Percentiles rank a stretch among this genome's conserved stretches.
Conservation (phyloP, 1,140 invertebrate genomes). For the Doryteuthis pealeii region DNA sequence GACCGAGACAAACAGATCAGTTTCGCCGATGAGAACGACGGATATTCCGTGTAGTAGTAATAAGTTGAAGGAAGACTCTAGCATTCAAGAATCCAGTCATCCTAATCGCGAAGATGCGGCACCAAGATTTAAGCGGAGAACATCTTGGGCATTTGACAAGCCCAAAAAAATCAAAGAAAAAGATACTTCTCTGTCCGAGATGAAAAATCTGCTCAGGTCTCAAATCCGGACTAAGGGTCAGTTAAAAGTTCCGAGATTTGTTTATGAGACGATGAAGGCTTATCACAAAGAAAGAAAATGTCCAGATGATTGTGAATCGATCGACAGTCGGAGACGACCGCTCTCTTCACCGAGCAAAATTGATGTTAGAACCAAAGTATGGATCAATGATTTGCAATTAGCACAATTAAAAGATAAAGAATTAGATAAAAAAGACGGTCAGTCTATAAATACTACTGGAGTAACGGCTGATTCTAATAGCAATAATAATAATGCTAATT, state of each 20-base stretch:
- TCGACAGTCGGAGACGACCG: conserved; percentile 31
- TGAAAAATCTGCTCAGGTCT: conserved; percentile 54
- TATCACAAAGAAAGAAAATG: conserved; percentile 40
- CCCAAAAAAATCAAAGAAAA: conserved; percentile 44
- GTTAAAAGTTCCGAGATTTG: conserved; percentile 55
- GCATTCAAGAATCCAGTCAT: conserved; percentile 17
- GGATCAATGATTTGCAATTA: conserved; percentile 42
- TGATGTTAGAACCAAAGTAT: conserved; percentile 54
- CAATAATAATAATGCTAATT: too few relatives aligned
- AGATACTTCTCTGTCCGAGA: conserved; percentile 53
- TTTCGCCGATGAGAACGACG: background rate
- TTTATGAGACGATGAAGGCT: conserved; percentile 54
- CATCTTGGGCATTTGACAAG: conserved; percentile 60
- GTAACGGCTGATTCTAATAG: too few relatives aligned
- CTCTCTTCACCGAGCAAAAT: conserved; percentile 56
- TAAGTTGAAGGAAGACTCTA: conserved; percentile 21
- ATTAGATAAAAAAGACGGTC: too few relatives aligned
- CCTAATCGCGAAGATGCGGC: conserved; percentile 8
- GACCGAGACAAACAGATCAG: too few relatives aligned
- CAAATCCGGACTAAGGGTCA: conserved; percentile 52
- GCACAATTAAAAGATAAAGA: conserved; percentile 35
- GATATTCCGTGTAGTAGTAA: background rate
- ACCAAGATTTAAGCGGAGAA: conserved; percentile 34
- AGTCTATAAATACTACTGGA: too few relatives aligned
- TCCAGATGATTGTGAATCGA: background rate